phyloP scores from a whole-genome alignment of 2,888 invertebrate species.

The Micoletzkya japonica region DNA sequence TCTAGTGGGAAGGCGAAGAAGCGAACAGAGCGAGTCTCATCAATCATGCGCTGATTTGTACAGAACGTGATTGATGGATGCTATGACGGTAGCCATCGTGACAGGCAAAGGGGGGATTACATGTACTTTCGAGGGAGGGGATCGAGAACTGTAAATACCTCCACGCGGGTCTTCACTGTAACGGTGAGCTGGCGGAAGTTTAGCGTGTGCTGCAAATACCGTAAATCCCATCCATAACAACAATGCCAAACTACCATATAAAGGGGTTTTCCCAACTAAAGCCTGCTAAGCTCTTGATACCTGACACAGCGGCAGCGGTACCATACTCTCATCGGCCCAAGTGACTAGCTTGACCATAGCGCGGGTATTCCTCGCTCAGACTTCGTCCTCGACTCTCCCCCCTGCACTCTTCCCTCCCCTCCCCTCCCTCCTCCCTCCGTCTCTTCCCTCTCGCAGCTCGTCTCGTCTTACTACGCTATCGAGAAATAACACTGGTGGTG shows the following conservation, averaged over 20 bases:
- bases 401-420: neutral
- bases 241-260: neutral
- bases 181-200: constrained; percentile 3
- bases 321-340: neutral
- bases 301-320: neutral
- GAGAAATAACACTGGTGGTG: no score
- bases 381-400: constrained; percentile 4
- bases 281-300: neutral
- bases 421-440: constrained; percentile 2
- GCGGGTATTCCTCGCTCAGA: neutral
- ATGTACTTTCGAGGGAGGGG: neutral
- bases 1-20: no score
- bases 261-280: no score
- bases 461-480: no score
- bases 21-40: no score
- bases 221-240: neutral
- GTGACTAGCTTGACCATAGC: constrained; percentile 15
- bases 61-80: neutral
- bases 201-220: constrained; percentile 7
- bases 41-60: no score
- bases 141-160: neutral
- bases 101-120: neutral
- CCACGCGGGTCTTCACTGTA: constrained; percentile 6
- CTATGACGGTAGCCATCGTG: neutral
- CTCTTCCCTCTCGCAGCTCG: no score